These are phyloP conservation scores for Malthinus flaveolus DNA, from an alignment of 2,888 invertebrate genomes.

Conservation along the genomic window DNA sequence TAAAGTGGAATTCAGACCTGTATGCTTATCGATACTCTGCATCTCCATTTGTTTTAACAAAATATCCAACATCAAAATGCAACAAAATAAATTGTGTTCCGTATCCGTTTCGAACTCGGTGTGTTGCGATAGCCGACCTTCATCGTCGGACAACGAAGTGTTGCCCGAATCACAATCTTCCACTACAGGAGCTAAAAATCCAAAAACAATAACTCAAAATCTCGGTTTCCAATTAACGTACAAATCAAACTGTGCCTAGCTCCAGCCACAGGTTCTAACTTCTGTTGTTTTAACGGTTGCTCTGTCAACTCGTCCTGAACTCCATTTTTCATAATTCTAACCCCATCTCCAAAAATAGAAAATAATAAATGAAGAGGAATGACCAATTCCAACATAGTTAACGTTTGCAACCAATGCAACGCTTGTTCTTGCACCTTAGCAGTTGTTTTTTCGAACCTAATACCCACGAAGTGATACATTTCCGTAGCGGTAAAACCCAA, in stretches of 20 bases:
- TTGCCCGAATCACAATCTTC: slow-evolving; percentile 68
- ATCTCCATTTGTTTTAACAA: slow-evolving; percentile 92
- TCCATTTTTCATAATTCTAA: slow-evolving; percentile 69
- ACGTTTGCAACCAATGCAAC: slow-evolving; percentile 82
- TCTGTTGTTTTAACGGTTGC: slow-evolving; percentile 53
- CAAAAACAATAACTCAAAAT: slow-evolving; percentile 2
- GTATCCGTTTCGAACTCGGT: slow-evolving; percentile 72
- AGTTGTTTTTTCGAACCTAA: slow-evolving; percentile 78
- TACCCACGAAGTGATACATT: slow-evolving; percentile 92
- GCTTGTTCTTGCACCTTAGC: slow-evolving; percentile 87
- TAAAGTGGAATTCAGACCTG: slow-evolving; percentile 74
- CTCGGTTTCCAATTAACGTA: background rate
- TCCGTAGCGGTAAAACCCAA: slow-evolving; percentile 92
- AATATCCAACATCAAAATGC: slow-evolving; percentile 95
- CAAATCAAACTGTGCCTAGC: slow-evolving; percentile 43
- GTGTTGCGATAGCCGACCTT: slow-evolving; percentile 62
- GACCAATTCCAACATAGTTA: slow-evolving; percentile 87
- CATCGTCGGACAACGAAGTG: slow-evolving; percentile 71
- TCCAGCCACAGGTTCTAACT: slow-evolving; percentile 45
- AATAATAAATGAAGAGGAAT: slow-evolving; percentile 87
- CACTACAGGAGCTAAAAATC: slow-evolving; percentile 62
- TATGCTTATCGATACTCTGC: slow-evolving; percentile 80
- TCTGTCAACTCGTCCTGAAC: slow-evolving; percentile 54
- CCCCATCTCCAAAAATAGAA: slow-evolving; percentile 88
- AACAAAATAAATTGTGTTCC: slow-evolving; percentile 87